Percentiles rank a stretch among this genome's conserved stretches.
These are phyloP conservation scores for Semicossyphus pulcher DNA, from an alignment of 2,113 vertebrate genomes.

Conservation along the genomic window DNA sequence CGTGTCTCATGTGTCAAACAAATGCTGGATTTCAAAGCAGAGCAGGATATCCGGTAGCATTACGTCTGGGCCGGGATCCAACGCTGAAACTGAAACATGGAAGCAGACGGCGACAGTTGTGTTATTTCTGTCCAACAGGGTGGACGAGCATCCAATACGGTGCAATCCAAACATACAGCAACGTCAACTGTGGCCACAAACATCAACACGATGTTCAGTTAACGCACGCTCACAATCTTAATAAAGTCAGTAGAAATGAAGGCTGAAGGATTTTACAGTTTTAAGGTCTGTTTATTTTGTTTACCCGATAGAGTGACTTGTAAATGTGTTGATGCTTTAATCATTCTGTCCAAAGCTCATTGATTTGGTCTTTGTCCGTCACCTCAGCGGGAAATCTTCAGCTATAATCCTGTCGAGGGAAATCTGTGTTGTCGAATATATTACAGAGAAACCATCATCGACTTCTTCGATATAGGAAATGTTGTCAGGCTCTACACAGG, in stretches of 20 bases:
- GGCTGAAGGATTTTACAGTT: too few relatives aligned
- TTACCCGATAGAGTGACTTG: too few relatives aligned
- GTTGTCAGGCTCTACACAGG: not conserved
- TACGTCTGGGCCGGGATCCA: slow-evolving; percentile 27
- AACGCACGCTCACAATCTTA: not conserved
- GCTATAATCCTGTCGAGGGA: slow-evolving; percentile 4
- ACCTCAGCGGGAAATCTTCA: not conserved
- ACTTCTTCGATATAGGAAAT: not conserved
- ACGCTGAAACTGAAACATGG: slow-evolving; percentile 23
- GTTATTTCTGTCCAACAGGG: slow-evolving; percentile 22
- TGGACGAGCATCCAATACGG: not conserved
- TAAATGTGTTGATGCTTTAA: too few relatives aligned
- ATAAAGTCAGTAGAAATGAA: not conserved
- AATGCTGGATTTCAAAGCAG: slow-evolving; percentile 45
- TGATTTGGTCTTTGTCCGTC: not conserved
- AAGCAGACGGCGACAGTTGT: slow-evolving; percentile 7
- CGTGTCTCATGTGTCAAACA: slow-evolving; percentile 46
- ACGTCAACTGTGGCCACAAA: not conserved
- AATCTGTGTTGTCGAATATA: not conserved
- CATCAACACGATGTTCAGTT: not conserved
- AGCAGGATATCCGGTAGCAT: slow-evolving; percentile 32
- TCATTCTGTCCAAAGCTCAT: too few relatives aligned
- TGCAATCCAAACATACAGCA: slow-evolving; percentile 1
- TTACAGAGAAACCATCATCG: not conserved
- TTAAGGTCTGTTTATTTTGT: too few relatives aligned